Evolutionary conservation across 2,113 vertebrate genomes (phyloP).

Genomic region (Misgurnus mizolepis): DNA sequence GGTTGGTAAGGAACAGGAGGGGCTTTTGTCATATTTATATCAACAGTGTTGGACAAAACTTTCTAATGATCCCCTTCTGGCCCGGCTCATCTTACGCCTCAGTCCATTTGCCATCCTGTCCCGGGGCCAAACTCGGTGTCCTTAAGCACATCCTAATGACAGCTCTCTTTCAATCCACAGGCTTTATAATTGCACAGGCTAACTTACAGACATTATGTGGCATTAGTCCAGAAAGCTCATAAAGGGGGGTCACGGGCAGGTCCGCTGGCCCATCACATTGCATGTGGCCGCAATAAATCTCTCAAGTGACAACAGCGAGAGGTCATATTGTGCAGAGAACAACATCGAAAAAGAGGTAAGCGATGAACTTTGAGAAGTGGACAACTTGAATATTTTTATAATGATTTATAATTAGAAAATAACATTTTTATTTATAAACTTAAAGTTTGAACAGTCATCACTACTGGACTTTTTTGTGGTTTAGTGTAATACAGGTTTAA

Average conservation of each 20-base stretch:
- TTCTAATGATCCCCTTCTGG: conserved; percentile 94
- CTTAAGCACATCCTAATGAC: conserved; percentile 86
- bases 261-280: conserved; percentile 63
- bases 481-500: too few relatives aligned
- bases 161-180: conserved; percentile 81
- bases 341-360: not conserved
- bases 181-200: conserved; percentile 81
- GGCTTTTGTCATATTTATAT: conserved; percentile 94
- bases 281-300: conserved; percentile 64
- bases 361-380: not conserved
- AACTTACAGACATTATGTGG: conserved; percentile 82
- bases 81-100: conserved; percentile 74
- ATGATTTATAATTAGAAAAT: too few relatives aligned
- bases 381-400: not conserved
- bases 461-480: too few relatives aligned
- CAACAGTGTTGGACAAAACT: conserved; percentile 91
- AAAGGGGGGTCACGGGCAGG: conserved; percentile 74
- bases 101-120: conserved; percentile 82
- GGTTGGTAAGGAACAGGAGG: conserved; percentile 52
- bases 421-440: too few relatives aligned
- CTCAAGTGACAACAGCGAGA: conserved; percentile 48
- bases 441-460: too few relatives aligned
- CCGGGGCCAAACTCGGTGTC: conserved; percentile 81
- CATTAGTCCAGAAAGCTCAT: conserved; percentile 77
- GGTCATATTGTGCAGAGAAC: not conserved